Percentiles rank a stretch among this genome's conserved stretches.
phyloP scores from a whole-genome alignment of 2,888 invertebrate species.

The Xestobium rufovillosum region DNA sequence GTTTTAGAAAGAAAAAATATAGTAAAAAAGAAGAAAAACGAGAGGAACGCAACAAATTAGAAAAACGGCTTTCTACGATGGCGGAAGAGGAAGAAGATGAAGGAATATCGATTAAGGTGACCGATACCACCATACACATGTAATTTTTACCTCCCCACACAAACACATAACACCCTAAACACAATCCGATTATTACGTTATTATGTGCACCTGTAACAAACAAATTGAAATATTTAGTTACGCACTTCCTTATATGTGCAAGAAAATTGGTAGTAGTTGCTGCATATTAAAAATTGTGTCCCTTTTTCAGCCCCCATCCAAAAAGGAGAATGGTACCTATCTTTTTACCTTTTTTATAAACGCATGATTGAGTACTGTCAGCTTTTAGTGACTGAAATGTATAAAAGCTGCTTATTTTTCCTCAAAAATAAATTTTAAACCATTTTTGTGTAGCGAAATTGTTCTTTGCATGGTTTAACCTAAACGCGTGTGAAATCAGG shows the following conservation, averaged over 20 bases:
- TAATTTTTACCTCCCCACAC: conserved; percentile 23
- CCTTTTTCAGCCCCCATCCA: conserved; percentile 24
- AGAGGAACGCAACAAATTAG: conserved; percentile 41
- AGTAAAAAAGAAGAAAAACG: conserved; percentile 60
- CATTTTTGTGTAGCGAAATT: too few relatives aligned
- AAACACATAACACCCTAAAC: conserved; percentile 7
- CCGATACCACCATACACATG: conserved; percentile 33
- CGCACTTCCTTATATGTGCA: too few relatives aligned
- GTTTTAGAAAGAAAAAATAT: conserved; percentile 59
- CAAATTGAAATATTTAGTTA: background rate
- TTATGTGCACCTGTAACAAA: background rate
- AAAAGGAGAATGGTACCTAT: conserved; percentile 23
- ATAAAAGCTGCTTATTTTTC: too few relatives aligned
- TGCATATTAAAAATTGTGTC: too few relatives aligned
- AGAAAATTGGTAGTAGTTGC: too few relatives aligned
- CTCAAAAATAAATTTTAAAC: too few relatives aligned
- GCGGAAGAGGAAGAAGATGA: conserved; percentile 79
- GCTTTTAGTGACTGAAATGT: too few relatives aligned
- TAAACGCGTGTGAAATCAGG: too few relatives aligned
- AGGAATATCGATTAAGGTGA: conserved; percentile 57
- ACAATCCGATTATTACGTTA: background rate
- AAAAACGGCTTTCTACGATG: conserved; percentile 74
- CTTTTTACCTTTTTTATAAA: conserved; percentile 13
- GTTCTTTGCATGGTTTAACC: too few relatives aligned
- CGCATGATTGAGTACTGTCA: too few relatives aligned